Evolutionary conservation across 2,113 vertebrate genomes (phyloP).

Genomic region (Cryptoleucopteryx plumbea): DNA sequence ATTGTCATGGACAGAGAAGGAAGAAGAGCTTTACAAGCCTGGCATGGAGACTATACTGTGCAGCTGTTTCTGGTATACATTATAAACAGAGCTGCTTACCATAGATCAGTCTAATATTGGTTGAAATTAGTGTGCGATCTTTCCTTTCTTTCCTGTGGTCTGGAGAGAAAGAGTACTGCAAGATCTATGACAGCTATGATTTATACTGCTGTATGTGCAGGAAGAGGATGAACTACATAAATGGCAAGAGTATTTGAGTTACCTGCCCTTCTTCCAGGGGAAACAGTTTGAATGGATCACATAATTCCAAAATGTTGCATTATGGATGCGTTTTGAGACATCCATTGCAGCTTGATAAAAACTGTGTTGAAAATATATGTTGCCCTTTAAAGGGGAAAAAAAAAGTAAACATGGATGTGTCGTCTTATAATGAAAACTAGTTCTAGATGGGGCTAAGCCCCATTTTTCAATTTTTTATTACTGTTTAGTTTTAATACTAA

Average conservation of each 20-base stretch:
- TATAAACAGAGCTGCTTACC: neutral
- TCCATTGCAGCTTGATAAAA: neutral
- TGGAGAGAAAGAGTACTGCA: neutral
- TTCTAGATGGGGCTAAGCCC: neutral
- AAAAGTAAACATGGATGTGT: neutral
- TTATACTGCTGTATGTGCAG: neutral
- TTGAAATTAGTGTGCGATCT: neutral
- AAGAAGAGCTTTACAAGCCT: neutral
- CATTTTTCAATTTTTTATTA: neutral
- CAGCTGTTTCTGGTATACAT: neutral
- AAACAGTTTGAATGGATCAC: neutral
- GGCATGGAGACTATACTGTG: neutral
- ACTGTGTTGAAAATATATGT: neutral
- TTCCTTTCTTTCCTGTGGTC: neutral
- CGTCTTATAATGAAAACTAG: neutral
- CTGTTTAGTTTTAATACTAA: neutral
- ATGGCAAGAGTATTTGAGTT: neutral
- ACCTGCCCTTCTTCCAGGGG: neutral
- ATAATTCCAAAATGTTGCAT: neutral
- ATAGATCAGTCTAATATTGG: accelerated
- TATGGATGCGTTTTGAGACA: neutral
- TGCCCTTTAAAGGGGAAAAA: neutral
- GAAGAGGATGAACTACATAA: neutral
- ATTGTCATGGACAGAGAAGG: neutral
- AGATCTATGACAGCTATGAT: neutral